Conservation (phyloP, 2,888 invertebrate species). For the Tetragonula carbonaria region DNA sequence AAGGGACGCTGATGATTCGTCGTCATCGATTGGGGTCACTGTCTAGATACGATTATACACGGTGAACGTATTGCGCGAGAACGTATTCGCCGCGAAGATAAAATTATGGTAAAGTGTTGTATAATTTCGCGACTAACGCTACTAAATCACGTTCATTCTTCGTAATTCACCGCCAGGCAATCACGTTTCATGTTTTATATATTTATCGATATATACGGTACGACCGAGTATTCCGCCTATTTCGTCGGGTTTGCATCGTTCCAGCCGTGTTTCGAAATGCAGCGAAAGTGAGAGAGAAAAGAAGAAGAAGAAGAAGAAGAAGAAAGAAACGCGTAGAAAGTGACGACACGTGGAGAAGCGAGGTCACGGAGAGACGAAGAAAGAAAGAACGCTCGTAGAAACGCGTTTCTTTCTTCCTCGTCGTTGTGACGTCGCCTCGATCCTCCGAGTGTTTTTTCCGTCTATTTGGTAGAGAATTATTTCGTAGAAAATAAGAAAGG, state of each 20-base stretch:
- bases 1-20: not conserved
- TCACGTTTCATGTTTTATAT: slow-evolving; percentile 59
- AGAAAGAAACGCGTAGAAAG: not conserved
- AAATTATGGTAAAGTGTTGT: slow-evolving; percentile 29
- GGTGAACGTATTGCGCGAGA: not conserved
- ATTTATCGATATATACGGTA: slow-evolving; percentile 35
- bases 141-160: slow-evolving; percentile 51
- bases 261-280: slow-evolving; percentile 9
- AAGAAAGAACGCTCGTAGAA: not conserved
- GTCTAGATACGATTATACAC: not conserved
- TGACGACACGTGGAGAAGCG: not conserved
- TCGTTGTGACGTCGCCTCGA: not conserved
- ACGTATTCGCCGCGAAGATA: slow-evolving; percentile 26
- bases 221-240: not conserved
- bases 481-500: not conserved
- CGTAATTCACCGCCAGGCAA: slow-evolving; percentile 58
- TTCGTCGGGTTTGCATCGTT: slow-evolving; percentile 27
- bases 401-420: not conserved
- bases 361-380: not conserved
- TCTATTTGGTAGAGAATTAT: not conserved
- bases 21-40: slow-evolving; percentile 8
- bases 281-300: not conserved
- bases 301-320: not conserved
- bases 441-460: not conserved
- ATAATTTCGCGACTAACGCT: slow-evolving; percentile 35